Base-by-base conservation (phyloP, 2,888 invertebrate species). In the Stenichneumon culpator region DNA sequence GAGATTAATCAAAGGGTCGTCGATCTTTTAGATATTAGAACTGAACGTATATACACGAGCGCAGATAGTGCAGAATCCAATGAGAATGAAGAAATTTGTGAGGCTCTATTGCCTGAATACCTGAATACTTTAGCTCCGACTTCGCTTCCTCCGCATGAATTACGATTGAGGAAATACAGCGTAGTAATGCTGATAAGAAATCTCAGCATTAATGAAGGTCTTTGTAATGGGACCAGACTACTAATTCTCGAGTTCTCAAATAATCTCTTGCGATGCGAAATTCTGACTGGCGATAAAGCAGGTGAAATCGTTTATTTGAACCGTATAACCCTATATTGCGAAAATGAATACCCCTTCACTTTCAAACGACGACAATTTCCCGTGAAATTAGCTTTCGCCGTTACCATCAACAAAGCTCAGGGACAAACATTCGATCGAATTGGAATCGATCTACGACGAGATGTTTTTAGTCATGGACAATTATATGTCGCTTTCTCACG, bases 51-150 rank as follows among this genome's bases (percentile, higher is more conserved):
- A 5, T 86, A 85, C 65, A 85, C 77, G 7, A 82, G 85, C 47
- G 83, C 86, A 6, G 87, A 87, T 83, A 86, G 69, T 52, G 63
- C 73, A 28, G 78, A 85, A n/a, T 83, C 73, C 36, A 70, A 73
- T 77, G 74, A 84, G n/a, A 79, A 70, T 63, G 79, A 68, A 0
- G 74, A 86, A 54, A 79, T 86, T 11, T 19, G 32, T 9, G 80
- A 82, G 5, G 72, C 63, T 16, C n/a, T 88, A 67, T 73, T 87
- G 32, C 78, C 82, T 44, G 88, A 87, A 72, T 87, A 87, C 65
- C 52, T 86, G 28, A 32, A 32, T 32, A 32, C 28, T 32, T 32
- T 32, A 32, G 28, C 28, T 32, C 28, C 28, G 28, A 32, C 28
- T 32, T 32, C 28, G 28, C 28, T 32, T 32, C 28, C 5, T 32